Evolutionary conservation across 2,797 vertebrate genomes (phyloP).

Genomic region (Delichon dasypus): DNA sequence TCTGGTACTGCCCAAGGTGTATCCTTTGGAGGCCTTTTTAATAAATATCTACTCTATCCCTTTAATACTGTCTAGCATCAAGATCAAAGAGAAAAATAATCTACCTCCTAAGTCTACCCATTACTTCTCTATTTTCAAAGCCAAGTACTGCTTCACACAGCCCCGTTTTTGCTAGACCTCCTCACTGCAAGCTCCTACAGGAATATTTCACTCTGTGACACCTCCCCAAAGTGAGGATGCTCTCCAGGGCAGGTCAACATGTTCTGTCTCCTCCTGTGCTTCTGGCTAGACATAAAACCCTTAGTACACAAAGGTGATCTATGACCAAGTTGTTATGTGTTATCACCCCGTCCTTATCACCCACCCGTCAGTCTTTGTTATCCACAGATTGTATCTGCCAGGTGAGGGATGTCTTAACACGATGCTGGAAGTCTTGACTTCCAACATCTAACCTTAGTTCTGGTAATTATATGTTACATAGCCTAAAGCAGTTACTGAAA

Average conservation of each 20-base stretch:
- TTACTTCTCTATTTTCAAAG: not conserved
- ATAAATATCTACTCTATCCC: not conserved
- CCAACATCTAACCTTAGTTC: not conserved
- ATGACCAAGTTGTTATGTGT: not conserved
- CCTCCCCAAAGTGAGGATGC: accelerated
- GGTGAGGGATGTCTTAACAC: not conserved
- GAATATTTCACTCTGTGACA: not conserved
- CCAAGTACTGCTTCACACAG: not conserved
- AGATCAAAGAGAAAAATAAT: not conserved
- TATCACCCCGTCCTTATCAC: not conserved
- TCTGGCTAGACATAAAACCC: not conserved
- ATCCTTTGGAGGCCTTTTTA: not conserved
- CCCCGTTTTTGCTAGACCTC: not conserved
- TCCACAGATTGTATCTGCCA: not conserved
- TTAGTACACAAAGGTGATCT: not conserved
- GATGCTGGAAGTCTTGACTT: not conserved
- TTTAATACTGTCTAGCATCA: not conserved
- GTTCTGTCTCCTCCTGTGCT: not conserved
- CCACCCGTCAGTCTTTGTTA: not conserved
- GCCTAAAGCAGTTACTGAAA: not conserved
- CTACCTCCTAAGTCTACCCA: not conserved
- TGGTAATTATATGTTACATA: not conserved
- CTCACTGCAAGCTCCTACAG: not conserved
- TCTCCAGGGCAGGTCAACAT: not conserved
- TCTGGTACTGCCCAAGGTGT: not conserved